These are phyloP conservation scores for Clytia hemisphaerica DNA, from an alignment of 30 jellyfish, hydroid and myxozoan species.

Conservation along the genomic window DNA sequence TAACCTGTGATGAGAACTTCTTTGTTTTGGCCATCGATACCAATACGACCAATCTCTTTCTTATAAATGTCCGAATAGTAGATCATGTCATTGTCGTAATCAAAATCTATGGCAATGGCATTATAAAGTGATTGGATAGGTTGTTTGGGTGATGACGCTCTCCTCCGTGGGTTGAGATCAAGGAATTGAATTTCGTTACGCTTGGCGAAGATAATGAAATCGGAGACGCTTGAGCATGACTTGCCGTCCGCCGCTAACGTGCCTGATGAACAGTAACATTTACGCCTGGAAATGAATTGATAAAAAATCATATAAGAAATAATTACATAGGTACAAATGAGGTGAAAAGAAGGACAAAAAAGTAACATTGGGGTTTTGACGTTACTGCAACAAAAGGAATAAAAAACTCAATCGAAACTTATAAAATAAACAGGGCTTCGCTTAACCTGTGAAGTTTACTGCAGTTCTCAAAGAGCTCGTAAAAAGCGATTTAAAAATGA, in stretches of 20 bases:
- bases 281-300: no score
- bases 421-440: no score
- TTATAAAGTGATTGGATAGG: conserved; percentile 57
- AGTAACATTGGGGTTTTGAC: no score
- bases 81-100: conserved; percentile 39
- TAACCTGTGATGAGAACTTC: conserved; percentile 57
- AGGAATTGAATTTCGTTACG: conserved; percentile 75
- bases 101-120: conserved; percentile 91
- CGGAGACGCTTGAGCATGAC: conserved; percentile 43
- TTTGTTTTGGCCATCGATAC: conserved; percentile 59
- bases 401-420: no score
- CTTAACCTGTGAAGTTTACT: no score
- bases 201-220: conserved; percentile 74
- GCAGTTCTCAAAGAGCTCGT: no score
- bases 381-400: no score
- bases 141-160: conserved; percentile 57
- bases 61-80: conserved; percentile 82
- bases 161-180: conserved; percentile 48
- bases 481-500: no score
- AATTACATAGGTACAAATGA: no score
- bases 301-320: no score
- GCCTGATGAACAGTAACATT: conserved; percentile 91
- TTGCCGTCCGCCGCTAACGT: conserved; percentile 41
- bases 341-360: no score
- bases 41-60: conserved; percentile 67